These are phyloP conservation scores for Monochamus alternatus DNA, from an alignment of 2,888 invertebrate genomes.

Conservation along the genomic window DNA sequence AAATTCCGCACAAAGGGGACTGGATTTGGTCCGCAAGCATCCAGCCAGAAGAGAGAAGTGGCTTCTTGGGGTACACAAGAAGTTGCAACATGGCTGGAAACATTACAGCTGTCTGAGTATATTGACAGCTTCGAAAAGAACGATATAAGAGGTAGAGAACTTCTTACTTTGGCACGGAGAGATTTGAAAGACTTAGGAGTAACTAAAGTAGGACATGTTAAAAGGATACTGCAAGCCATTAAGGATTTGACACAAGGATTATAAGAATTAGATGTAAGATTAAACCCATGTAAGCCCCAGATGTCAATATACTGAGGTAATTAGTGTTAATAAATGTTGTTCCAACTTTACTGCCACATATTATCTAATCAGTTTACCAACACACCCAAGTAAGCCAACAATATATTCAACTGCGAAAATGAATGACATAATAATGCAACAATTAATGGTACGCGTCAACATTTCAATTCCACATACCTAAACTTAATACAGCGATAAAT, in stretches of 20 bases:
- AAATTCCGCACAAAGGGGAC: slow-evolving; percentile 74
- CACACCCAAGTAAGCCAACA: too few species aligned
- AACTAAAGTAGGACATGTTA: slow-evolving; percentile 96
- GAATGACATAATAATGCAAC: too few species aligned
- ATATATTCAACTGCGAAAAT: too few species aligned
- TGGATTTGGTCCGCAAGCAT: slow-evolving; percentile 70
- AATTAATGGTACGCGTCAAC: too few species aligned
- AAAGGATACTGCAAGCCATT: slow-evolving; percentile 93
- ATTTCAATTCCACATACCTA: too few species aligned
- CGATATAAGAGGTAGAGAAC: slow-evolving; percentile 92
- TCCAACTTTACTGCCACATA: too few species aligned
- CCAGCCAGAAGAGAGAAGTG: slow-evolving; percentile 73
- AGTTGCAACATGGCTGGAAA: slow-evolving; percentile 92
- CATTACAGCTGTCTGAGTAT: slow-evolving; percentile 91
- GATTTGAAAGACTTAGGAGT: slow-evolving; percentile 94
- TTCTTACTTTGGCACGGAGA: slow-evolving; percentile 88
- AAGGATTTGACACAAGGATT: slow-evolving; percentile 79
- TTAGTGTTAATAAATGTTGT: neutral
- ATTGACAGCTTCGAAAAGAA: slow-evolving; percentile 91
- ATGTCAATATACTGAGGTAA: slow-evolving; percentile 45
- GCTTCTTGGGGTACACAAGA: slow-evolving; percentile 90
- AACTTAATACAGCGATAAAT: too few species aligned
- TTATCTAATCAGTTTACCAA: too few species aligned
- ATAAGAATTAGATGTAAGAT: slow-evolving; percentile 56
- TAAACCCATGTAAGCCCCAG: slow-evolving; percentile 44